phyloP scores from a whole-genome alignment of 1,140 invertebrate genomes.

The Pogonomyrmex californicus region DNA sequence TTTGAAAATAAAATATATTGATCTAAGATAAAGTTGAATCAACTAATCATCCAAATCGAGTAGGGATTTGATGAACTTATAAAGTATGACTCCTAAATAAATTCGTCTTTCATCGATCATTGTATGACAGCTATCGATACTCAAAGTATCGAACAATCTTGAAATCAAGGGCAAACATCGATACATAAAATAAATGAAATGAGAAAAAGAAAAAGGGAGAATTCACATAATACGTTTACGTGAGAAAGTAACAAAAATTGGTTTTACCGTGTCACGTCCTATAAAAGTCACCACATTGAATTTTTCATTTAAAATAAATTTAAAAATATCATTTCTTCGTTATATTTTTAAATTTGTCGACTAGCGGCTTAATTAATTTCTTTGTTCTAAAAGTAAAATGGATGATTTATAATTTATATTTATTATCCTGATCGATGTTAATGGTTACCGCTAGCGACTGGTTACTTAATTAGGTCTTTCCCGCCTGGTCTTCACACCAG shows the following conservation, averaged over 20 bases:
- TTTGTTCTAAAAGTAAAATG: background rate
- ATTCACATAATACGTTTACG: background rate
- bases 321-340: background rate
- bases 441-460: background rate
- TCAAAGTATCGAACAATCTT: background rate
- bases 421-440: conserved; percentile 23
- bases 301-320: background rate
- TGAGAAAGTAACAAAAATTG: background rate
- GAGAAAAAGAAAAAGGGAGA: background rate
- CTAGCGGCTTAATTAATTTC: background rate
- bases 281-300: no score
- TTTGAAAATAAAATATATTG: background rate
- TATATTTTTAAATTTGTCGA: background rate
- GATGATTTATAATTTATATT: background rate
- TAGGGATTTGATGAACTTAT: background rate
- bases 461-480: conserved; percentile 14
- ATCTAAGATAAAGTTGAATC: no score
- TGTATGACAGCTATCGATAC: background rate
- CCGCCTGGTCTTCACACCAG: background rate
- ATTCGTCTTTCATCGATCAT: background rate
- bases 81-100: background rate
- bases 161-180: background rate
- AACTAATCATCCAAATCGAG: no score
- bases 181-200: background rate
- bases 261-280: background rate